Conservation (phyloP, 2,113 vertebrate genomes). For the Chauna torquata region DNA sequence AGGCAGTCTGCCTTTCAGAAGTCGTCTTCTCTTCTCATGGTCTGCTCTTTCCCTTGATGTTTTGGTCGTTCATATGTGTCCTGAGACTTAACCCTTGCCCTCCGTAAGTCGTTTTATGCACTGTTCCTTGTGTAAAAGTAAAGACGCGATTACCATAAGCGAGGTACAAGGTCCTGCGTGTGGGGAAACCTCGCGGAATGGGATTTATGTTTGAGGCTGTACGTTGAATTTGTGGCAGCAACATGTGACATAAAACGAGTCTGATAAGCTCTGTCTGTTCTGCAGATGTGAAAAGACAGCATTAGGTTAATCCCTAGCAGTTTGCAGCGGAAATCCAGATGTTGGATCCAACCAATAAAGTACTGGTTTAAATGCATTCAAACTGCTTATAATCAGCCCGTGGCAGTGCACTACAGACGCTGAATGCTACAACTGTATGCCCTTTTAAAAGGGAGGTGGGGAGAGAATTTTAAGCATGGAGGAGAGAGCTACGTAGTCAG, state of each 20-base stretch:
- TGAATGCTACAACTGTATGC: background rate
- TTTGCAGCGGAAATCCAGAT: background rate
- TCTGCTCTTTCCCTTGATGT: background rate
- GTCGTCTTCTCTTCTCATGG: background rate
- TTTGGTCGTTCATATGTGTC: background rate
- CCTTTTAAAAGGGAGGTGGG: background rate
- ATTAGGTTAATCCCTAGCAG: background rate
- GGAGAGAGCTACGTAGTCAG: background rate
- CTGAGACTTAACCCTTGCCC: background rate
- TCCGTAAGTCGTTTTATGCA: background rate
- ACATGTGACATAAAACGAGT: background rate
- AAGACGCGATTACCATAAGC: background rate
- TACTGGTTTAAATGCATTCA: background rate
- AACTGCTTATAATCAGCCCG: background rate
- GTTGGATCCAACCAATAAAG: background rate
- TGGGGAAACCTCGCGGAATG: background rate
- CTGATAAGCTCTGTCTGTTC: background rate
- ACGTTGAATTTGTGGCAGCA: background rate
- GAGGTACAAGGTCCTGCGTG: background rate
- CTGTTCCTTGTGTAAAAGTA: background rate
- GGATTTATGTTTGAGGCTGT: background rate
- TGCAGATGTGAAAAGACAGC: background rate
- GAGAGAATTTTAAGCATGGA: background rate
- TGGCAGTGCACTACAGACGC: background rate
- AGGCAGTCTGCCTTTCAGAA: background rate